Conservation (phyloP, 2,888 invertebrate species). For the Trissonchulus latispiculum region DNA sequence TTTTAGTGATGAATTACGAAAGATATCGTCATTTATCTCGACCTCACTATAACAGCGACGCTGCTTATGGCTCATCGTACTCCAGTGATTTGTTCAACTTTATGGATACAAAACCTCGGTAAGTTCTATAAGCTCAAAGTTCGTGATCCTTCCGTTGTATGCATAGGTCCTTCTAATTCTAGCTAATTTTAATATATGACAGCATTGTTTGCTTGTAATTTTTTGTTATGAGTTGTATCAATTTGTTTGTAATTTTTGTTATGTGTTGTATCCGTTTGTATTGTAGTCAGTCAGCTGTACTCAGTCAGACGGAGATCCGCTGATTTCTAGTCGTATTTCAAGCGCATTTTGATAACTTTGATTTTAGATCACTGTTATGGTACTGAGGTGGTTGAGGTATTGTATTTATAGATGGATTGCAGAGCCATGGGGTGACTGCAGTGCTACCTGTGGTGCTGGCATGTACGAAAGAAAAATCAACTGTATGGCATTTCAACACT, state of each 20-base stretch:
- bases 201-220: too few relatives aligned
- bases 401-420: conserved; percentile 31
- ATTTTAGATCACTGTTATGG: too few relatives aligned
- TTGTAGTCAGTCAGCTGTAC: too few relatives aligned
- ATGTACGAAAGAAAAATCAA: conserved; percentile 31
- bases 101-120: conserved; percentile 11
- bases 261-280: too few relatives aligned
- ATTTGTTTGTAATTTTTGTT: too few relatives aligned
- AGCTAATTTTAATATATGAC: too few relatives aligned
- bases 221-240: too few relatives aligned
- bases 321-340: too few relatives aligned
- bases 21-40: conserved; percentile 18
- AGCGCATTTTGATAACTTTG: too few relatives aligned
- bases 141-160: neutral
- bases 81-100: neutral
- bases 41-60: neutral
- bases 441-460: conserved; percentile 33
- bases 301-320: too few relatives aligned
- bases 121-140: neutral
- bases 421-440: conserved; percentile 32
- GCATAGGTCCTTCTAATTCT: too few relatives aligned
- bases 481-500: conserved; percentile 32
- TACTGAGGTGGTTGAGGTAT: too few relatives aligned
- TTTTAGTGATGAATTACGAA: conserved; percentile 20
- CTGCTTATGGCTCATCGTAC: neutral